Conservation (phyloP, 2,113 vertebrate species). For the Ranitomeya imitator region DNA sequence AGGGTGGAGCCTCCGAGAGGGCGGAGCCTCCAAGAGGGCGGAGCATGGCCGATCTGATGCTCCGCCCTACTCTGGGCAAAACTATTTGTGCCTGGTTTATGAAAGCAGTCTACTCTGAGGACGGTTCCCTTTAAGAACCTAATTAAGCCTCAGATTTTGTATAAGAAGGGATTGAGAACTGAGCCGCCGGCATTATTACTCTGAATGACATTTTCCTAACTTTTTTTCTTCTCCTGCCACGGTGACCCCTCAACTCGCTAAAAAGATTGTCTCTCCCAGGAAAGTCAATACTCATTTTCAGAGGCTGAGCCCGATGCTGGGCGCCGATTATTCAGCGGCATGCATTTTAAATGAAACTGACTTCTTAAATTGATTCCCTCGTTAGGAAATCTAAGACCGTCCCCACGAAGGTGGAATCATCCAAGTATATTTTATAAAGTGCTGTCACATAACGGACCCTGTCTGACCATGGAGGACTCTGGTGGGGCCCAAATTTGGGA, state of each 20-base stretch:
- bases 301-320: conserved; percentile 28
- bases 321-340: conserved; percentile 47
- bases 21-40: no score
- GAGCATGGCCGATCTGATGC: background rate
- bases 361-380: conserved; percentile 52
- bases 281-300: conserved; percentile 57
- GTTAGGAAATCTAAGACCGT: conserved; percentile 10
- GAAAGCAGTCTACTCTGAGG: background rate
- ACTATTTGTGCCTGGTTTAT: no score
- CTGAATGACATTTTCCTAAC: conserved; percentile 19
- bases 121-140: background rate
- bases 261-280: conserved; percentile 36
- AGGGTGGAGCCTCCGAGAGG: background rate
- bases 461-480: background rate
- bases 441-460: background rate
- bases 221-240: background rate
- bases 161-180: background rate
- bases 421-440: background rate
- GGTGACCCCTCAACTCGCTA: conserved; percentile 5
- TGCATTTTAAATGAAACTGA: conserved; percentile 49
- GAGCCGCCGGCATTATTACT: background rate
- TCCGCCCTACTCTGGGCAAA: background rate
- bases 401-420: background rate
- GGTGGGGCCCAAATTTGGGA: no score
- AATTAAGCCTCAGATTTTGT: background rate